Evolutionary conservation across 2,888 invertebrate species (phyloP).

Genomic region (Hydraecia micacea): DNA sequence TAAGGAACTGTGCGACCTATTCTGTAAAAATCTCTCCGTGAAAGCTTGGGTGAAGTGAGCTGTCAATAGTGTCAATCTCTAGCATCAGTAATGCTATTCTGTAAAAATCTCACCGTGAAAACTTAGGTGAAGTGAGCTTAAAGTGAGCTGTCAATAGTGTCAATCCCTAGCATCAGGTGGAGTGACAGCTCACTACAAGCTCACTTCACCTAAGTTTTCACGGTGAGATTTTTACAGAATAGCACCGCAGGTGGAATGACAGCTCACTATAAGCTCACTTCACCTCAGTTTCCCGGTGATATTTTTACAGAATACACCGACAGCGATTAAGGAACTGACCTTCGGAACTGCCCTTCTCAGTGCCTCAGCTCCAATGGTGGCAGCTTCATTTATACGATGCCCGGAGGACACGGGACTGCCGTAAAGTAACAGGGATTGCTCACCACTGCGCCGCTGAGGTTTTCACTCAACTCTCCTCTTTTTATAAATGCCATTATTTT

Average conservation of each 20-base stretch:
- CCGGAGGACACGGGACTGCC: conserved; percentile 51
- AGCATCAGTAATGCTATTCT: too few relatives aligned
- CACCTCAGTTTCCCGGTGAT: neutral
- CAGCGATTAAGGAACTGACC: neutral
- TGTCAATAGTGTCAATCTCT: too few relatives aligned
- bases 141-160: too few relatives aligned
- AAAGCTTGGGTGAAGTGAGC: too few relatives aligned
- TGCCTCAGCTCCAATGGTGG: conserved; percentile 46
- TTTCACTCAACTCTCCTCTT: conserved; percentile 51
- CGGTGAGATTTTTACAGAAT: neutral
- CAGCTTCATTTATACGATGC: conserved; percentile 60
- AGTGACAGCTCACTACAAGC: too few relatives aligned
- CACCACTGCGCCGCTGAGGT: conserved; percentile 52
- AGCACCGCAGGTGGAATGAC: too few relatives aligned
- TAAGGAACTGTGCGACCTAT: neutral
- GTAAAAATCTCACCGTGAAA: too few relatives aligned
- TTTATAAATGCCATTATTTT: conserved; percentile 54
- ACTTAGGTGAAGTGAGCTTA: too few relatives aligned
- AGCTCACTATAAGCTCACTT: too few relatives aligned
- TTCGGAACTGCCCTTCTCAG: conserved; percentile 12
- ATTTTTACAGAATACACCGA: neutral
- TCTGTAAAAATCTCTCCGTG: too few relatives aligned
- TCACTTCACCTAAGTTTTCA: neutral
- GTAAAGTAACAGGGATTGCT: conserved; percentile 60
- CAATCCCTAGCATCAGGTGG: too few relatives aligned